Evolutionary conservation across 2,113 vertebrate genomes (phyloP).

Genomic region (Entomyzon cyanotis): DNA sequence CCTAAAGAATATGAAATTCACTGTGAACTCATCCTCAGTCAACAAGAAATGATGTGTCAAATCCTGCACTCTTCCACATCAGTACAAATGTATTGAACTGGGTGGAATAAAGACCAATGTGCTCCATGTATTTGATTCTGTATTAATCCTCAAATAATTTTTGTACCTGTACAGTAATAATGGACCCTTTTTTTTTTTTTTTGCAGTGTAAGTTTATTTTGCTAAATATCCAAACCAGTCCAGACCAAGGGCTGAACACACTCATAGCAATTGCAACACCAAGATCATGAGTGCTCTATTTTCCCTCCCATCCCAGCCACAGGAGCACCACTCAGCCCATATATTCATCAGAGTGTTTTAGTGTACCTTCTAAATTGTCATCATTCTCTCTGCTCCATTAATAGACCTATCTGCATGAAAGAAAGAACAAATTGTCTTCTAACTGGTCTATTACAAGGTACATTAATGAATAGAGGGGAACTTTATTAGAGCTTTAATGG

Average conservation of each 20-base stretch:
- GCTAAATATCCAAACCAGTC: neutral
- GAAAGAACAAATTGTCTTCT: slow-evolving; percentile 60
- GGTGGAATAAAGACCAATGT: neutral
- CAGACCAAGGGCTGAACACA: neutral
- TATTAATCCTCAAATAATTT: neutral
- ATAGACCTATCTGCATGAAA: slow-evolving; percentile 54
- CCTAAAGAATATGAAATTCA: neutral
- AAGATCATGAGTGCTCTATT: neutral
- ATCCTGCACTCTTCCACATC: neutral
- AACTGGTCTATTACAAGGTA: slow-evolving; percentile 50
- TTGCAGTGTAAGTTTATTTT: neutral
- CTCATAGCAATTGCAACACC: neutral
- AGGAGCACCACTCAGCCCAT: neutral
- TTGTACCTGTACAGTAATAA: neutral
- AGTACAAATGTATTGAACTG: neutral
- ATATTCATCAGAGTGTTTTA: slow-evolving; percentile 49
- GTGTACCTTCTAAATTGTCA: slow-evolving; percentile 49
- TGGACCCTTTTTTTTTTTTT: neutral
- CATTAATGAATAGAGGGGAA: slow-evolving; percentile 52
- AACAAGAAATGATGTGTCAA: neutral
- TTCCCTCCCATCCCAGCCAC: neutral
- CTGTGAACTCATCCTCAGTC: neutral
- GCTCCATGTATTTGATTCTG: rapidly evolving
- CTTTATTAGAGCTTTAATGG: slow-evolving; percentile 37
- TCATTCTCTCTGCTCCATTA: slow-evolving; percentile 44